Evolutionary conservation across 2,888 invertebrate genomes (phyloP), one percentile per base, ranked within the genome.

Genomic region (Unio pictorum): DNA sequence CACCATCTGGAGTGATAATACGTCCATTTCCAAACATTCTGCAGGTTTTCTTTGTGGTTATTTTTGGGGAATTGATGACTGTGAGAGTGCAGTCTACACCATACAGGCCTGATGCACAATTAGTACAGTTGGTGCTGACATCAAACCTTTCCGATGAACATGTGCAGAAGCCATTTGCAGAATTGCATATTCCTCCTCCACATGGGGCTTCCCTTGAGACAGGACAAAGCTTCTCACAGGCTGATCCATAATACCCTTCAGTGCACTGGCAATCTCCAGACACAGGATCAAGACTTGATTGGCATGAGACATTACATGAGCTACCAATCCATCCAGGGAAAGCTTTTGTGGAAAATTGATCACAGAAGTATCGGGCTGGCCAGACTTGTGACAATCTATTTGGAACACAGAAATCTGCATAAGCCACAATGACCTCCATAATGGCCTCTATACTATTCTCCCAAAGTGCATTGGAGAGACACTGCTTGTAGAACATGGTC

Each of bases 71-170:
- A 26, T 56, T 45, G 11, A 72, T 74, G 18, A 64, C 55, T 45
- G 45, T 15, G 45, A 45, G 2, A 15, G 70, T 66, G 61, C 81
- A 81, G 61, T 78, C 78, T 4, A 56, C 28, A 15, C 82, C 82
- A 63, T 69, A 62, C 80, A 79, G 81, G 6, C 76, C 80, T 18
- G 45, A 18, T 15, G 61, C 56, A 62, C 81, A 81, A 15, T 23
- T 4, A 11, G 59, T 55, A 68, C 81, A 80, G 54, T 63, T 57
- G 8, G 61, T 56, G 15, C 68, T 61, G 30, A 61, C 57, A n/a
- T 71, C 57, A 20, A 67, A 71, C 84, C 84, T 84, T 70, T 83
- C 81, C 72, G 77, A 81, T 63, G 73, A 74, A 63, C 84, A 84
- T 20, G 60, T 61, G 69, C 84, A 84, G 23, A 66, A 68, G 7